Conservation (phyloP, 1,140 invertebrate genomes). For the Brachionus rubens region DNA sequence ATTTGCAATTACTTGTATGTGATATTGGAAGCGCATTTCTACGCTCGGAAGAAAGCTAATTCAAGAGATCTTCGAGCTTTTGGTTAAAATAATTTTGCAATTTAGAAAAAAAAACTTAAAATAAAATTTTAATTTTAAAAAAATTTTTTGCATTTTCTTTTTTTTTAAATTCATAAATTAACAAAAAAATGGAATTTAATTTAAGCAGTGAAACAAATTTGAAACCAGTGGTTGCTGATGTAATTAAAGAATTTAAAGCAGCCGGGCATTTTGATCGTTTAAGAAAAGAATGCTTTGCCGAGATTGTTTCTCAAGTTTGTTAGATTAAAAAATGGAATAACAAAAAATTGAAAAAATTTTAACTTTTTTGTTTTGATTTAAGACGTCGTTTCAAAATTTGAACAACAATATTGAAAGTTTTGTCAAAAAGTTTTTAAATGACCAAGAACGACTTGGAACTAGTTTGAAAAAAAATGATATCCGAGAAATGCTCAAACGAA, state of each 20-base stretch:
- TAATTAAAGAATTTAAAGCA: slow-evolving; percentile 39
- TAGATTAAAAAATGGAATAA: neutral
- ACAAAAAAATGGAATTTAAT: neutral
- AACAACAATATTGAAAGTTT: slow-evolving; percentile 25
- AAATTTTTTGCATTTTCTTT: neutral
- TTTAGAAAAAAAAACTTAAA: too few species aligned
- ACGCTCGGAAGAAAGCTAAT: too few species aligned
- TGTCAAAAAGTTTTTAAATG: neutral
- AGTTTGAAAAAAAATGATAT: slow-evolving; percentile 1
- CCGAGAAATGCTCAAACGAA: neutral
- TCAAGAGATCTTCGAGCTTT: too few species aligned
- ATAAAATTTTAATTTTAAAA: neutral
- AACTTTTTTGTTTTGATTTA: neutral
- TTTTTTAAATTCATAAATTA: too few species aligned
- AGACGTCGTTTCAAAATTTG: slow-evolving; percentile 38
- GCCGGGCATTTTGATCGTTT: slow-evolving; percentile 26
- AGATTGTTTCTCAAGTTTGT: slow-evolving; percentile 26
- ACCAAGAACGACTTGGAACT: neutral
- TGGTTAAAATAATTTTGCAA: too few species aligned
- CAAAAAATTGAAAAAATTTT: neutral
- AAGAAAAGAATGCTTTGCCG: slow-evolving; percentile 16
- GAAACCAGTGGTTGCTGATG: slow-evolving; percentile 3
- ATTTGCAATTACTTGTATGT: too few species aligned
- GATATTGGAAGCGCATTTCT: too few species aligned
- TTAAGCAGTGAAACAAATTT: neutral